Percentiles rank a stretch among this genome's conserved stretches.
These are phyloP conservation scores for Agrochola circellaris DNA, from an alignment of 2,888 invertebrate genomes.

Conservation along the genomic window DNA sequence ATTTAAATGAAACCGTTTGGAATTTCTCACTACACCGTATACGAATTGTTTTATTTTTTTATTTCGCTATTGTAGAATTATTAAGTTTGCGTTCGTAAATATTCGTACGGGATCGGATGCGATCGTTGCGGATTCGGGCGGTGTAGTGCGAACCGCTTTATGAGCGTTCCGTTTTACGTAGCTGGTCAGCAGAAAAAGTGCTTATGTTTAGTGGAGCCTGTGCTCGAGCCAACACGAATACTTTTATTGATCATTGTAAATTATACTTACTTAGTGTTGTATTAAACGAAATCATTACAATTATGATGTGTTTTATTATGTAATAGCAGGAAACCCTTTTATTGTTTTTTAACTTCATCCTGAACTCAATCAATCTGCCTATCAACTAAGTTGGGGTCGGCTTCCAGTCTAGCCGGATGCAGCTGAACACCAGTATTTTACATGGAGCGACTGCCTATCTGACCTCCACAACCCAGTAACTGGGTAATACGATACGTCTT, in stretches of 20 bases:
- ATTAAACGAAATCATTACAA: conserved; percentile 91
- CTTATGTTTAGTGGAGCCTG: conserved; percentile 57
- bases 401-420: too few relatives aligned
- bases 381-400: too few relatives aligned
- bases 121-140: conserved; percentile 45
- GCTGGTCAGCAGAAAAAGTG: conserved; percentile 49
- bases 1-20: conserved; percentile 23
- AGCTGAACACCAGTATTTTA: too few relatives aligned
- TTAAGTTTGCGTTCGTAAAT: conserved; percentile 47
- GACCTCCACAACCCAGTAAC: too few relatives aligned
- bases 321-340: background rate
- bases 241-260: conserved; percentile 88
- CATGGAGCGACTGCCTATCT: too few relatives aligned
- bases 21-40: conserved; percentile 59
- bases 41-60: conserved; percentile 37
- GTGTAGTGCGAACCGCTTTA: conserved; percentile 60
- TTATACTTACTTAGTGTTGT: conserved; percentile 91
- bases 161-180: conserved; percentile 64
- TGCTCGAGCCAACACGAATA: conserved; percentile 74
- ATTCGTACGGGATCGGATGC: conserved; percentile 22
- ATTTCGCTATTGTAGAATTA: conserved; percentile 51
- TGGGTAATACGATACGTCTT: too few relatives aligned
- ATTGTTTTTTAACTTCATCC: background rate
- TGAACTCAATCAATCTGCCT: too few relatives aligned
- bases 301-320: conserved; percentile 72